These are phyloP conservation scores for Eupithecia subfuscata DNA, from an alignment of 2,888 invertebrate species.

Conservation along the genomic window DNA sequence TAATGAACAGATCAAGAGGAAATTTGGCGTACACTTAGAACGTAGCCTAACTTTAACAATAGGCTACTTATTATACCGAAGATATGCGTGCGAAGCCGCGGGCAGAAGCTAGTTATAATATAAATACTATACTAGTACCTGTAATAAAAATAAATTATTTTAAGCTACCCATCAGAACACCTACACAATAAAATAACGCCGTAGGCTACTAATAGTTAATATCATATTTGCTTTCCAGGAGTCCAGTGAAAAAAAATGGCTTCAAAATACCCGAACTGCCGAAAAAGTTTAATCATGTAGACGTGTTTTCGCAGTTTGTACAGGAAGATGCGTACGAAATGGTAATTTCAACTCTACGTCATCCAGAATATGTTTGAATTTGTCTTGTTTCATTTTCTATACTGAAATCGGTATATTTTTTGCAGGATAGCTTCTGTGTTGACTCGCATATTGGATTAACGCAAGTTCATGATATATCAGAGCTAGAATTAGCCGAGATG, in stretches of 20 bases:
- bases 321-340: conserved; percentile 82
- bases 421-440: conserved; percentile 87
- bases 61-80: too few relatives aligned
- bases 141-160: too few relatives aligned
- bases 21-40: too few relatives aligned
- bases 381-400: neutral
- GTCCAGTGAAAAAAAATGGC: conserved; percentile 80
- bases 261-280: conserved; percentile 86
- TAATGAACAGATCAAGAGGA: too few relatives aligned
- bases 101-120: too few relatives aligned
- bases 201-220: too few relatives aligned
- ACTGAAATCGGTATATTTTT: conserved; percentile 14
- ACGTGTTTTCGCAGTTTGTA: conserved; percentile 81
- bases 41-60: too few relatives aligned
- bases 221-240: conserved; percentile 71
- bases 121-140: too few relatives aligned
- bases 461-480: conserved; percentile 76
- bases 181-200: neutral
- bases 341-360: conserved; percentile 52
- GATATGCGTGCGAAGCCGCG: too few relatives aligned
- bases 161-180: neutral
- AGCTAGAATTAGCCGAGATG: conserved; percentile 86
- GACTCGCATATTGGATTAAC: conserved; percentile 83
- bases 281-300: conserved; percentile 63
- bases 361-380: neutral